These are phyloP conservation scores for Plectropomus leopardus DNA, from an alignment of 2,113 vertebrate species.

Conservation along the genomic window DNA sequence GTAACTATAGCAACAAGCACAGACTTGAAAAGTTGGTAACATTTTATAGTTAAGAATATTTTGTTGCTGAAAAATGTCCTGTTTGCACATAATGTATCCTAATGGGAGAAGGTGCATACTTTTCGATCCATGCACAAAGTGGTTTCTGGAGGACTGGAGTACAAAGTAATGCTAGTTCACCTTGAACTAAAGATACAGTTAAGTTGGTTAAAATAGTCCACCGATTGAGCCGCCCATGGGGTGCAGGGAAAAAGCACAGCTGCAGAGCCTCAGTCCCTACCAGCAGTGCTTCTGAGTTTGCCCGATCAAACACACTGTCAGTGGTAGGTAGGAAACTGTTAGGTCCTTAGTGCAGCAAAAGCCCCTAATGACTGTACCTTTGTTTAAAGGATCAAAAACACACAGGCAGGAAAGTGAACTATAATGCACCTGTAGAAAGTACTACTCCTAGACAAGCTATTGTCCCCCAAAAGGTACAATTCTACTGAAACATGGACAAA, in stretches of 20 bases:
- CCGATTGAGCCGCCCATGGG: background rate
- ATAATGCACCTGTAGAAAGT: background rate
- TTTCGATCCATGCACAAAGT: background rate
- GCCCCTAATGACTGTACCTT: slow-evolving; percentile 20
- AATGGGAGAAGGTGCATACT: background rate
- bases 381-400: slow-evolving; percentile 42
- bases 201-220: background rate
- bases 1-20: slow-evolving; percentile 53
- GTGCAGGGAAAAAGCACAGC: background rate
- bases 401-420: background rate
- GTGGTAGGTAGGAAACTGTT: slow-evolving; percentile 20
- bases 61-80: background rate
- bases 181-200: background rate
- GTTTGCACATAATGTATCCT: background rate
- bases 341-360: slow-evolving; percentile 28
- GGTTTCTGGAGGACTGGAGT: background rate
- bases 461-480: background rate
- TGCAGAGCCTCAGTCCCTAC: background rate
- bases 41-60: background rate
- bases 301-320: slow-evolving; percentile 14
- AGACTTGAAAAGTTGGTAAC: background rate
- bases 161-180: background rate
- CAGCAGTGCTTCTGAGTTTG: background rate
- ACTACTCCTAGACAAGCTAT: background rate
- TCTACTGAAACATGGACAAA: background rate